These are phyloP conservation scores for Cheilosia vulpina DNA, from an alignment of 2,888 invertebrate genomes.

Conservation along the genomic window DNA sequence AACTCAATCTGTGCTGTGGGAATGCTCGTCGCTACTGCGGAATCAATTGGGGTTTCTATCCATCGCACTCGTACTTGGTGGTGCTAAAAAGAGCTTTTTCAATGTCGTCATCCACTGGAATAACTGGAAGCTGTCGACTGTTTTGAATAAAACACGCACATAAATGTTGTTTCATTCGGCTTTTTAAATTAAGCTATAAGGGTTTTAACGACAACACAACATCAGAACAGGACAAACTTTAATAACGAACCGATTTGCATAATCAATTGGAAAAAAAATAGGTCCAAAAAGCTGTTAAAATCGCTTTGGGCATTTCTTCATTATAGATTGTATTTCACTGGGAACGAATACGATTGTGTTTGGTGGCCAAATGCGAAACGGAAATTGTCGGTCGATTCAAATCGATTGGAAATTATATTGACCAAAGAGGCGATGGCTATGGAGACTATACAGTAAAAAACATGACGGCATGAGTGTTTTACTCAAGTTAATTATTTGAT, in stretches of 20 bases:
- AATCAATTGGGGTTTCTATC: background rate
- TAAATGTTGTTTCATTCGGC: no score
- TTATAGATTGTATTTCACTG: background rate
- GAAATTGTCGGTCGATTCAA: background rate
- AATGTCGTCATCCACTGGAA: conserved; percentile 21
- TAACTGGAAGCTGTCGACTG: background rate
- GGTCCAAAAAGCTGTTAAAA: no score
- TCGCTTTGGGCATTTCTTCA: background rate
- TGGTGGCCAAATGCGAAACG: background rate
- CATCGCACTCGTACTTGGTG: background rate
- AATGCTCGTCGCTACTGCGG: conserved; percentile 34
- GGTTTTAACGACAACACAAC: no score
- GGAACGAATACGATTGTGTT: background rate
- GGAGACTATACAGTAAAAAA: background rate
- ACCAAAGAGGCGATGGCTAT: no score
- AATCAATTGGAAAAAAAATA: background rate
- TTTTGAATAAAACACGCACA: background rate
- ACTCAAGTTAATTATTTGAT: no score
- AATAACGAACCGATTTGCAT: conserved; percentile 1
- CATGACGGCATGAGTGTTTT: background rate
- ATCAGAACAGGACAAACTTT: background rate
- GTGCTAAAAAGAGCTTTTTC: conserved; percentile 28
- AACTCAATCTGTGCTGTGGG: conserved; percentile 1
- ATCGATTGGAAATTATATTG: background rate
- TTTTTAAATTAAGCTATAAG: no score